Evolutionary conservation across 2,888 invertebrate species (phyloP).

Genomic region (Punctoribates punctum): DNA sequence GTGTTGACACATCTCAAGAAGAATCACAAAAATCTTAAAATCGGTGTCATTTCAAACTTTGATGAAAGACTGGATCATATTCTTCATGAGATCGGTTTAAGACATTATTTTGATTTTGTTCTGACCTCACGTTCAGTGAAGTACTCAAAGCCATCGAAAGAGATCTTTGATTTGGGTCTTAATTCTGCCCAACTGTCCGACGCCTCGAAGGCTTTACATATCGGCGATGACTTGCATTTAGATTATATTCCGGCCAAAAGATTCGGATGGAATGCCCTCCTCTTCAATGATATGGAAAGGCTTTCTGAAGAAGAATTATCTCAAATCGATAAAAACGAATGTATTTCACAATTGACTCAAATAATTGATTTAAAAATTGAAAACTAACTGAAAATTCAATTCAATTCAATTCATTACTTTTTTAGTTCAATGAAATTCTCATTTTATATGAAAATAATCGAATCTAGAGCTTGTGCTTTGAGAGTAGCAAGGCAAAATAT

Average conservation of each 20-base stretch:
- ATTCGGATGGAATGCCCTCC: background rate
- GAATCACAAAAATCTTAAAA: conserved; percentile 43
- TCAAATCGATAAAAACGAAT: background rate
- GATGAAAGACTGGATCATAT: conserved; percentile 73
- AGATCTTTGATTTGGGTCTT: conserved; percentile 68
- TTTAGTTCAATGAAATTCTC: too few species aligned
- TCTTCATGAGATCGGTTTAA: conserved; percentile 64
- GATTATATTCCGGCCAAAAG: background rate
- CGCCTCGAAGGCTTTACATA: background rate
- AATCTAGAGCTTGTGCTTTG: too few species aligned
- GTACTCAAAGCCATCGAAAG: conserved; percentile 68
- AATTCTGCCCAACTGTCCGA: conserved; percentile 52
- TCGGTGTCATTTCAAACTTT: conserved; percentile 84
- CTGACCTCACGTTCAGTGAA: conserved; percentile 72
- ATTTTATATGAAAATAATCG: too few species aligned
- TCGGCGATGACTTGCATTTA: background rate
- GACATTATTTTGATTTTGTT: conserved; percentile 72
- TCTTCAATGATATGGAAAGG: background rate
- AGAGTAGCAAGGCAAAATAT: too few species aligned
- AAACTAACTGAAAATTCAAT: too few species aligned
- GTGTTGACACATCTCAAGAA: conserved; percentile 62
- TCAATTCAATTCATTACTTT: too few species aligned
- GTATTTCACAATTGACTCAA: background rate
- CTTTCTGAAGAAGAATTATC: background rate
- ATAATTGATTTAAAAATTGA: too few species aligned